These are phyloP conservation scores for Sebastes aleutianus DNA, from an alignment of 2,797 vertebrate genomes.

Conservation along the genomic window DNA sequence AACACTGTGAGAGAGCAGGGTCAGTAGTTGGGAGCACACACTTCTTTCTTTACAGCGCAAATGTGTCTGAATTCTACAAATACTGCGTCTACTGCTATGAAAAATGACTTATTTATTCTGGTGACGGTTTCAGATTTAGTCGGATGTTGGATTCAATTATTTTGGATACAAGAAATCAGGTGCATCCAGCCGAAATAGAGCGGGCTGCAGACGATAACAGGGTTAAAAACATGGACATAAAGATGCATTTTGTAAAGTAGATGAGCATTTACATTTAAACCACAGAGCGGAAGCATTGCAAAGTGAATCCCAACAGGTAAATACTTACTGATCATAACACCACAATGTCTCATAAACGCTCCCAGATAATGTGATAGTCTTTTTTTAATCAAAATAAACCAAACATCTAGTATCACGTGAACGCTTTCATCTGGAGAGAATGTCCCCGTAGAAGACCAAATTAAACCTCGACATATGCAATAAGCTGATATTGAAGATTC, in stretches of 20 bases:
- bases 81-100: neutral
- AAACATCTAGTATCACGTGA: neutral
- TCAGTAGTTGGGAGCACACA: neutral
- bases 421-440: neutral
- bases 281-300: neutral
- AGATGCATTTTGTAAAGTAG: neutral
- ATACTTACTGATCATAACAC: neutral
- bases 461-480: slow-evolving; percentile 27
- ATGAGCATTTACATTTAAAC: neutral
- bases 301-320: neutral
- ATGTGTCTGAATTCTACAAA: neutral
- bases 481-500: slow-evolving; percentile 4
- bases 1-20: neutral
- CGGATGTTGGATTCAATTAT: neutral
- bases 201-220: neutral
- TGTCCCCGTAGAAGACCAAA: neutral
- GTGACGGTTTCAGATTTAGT: neutral
- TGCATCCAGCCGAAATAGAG: neutral
- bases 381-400: neutral
- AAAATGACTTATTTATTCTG: neutral
- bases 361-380: neutral
- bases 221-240: neutral
- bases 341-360: neutral
- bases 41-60: neutral
- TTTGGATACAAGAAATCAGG: neutral